Evolutionary conservation across 2,113 vertebrate genomes (phyloP).

Genomic region (Peromyscus maniculatus): DNA sequence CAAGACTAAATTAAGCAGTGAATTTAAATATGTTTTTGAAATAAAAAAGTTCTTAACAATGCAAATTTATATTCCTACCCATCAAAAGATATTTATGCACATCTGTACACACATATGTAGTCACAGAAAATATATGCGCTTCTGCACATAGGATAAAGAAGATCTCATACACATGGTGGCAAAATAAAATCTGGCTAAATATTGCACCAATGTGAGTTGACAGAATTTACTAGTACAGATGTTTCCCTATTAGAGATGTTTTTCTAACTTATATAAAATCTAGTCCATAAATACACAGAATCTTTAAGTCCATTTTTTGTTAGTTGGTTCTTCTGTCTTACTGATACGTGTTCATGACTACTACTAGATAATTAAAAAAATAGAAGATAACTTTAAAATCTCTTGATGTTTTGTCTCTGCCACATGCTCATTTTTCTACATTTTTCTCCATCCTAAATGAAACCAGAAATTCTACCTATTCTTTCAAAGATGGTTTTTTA

Average conservation of each 20-base stretch:
- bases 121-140: not conserved
- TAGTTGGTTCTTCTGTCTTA: not conserved
- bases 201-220: not conserved
- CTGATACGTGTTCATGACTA: not conserved
- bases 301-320: not conserved
- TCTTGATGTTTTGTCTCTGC: not conserved
- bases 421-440: not conserved
- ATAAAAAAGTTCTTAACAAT: not conserved
- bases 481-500: not conserved
- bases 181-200: constrained; percentile 24
- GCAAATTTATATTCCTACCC: not conserved
- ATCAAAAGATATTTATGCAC: not conserved
- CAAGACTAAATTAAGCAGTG: not conserved
- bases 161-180: not conserved
- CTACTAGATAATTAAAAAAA: not conserved
- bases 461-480: not conserved
- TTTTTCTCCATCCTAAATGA: not conserved
- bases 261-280: not conserved
- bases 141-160: not conserved
- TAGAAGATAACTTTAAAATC: not conserved
- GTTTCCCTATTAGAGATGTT: constrained; percentile 15
- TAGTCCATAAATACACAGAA: not conserved
- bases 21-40: not conserved
- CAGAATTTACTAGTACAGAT: not conserved
- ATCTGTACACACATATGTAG: not conserved